phyloP scores from a whole-genome alignment of 1,140 invertebrate species.

The Caligus rogercresseyi region DNA sequence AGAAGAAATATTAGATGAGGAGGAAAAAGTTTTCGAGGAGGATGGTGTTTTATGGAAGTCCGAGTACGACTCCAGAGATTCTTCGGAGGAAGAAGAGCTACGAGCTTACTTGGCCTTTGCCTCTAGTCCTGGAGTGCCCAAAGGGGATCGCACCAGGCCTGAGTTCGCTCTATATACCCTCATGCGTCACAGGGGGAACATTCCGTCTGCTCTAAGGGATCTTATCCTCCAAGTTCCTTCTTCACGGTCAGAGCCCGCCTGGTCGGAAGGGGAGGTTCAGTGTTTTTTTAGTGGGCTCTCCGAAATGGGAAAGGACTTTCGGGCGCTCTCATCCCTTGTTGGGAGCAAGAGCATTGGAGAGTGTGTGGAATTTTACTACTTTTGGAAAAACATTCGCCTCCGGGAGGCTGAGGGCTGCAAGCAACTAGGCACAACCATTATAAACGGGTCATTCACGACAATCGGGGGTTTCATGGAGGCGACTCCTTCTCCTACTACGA shows the following conservation, averaged over 20 bases:
- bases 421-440: neutral
- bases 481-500: too few relatives aligned
- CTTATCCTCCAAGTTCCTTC: neutral
- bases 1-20: neutral
- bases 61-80: neutral
- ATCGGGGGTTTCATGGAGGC: neutral
- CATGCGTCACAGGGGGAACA: neutral
- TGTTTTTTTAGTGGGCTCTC: constrained; percentile 1
- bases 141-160: neutral
- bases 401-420: constrained; percentile 11
- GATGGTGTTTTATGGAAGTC: neutral
- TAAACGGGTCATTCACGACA: neutral
- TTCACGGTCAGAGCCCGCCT: neutral
- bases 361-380: constrained; percentile 19
- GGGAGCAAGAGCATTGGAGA: constrained; percentile 7
- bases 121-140: constrained; percentile 1
- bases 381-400: constrained; percentile 17
- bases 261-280: constrained; percentile 3
- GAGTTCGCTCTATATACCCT: constrained; percentile 13
- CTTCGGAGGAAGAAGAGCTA: constrained; percentile 1
- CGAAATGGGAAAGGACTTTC: constrained; percentile 9
- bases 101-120: constrained; percentile 1
- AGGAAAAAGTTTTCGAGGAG: neutral
- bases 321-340: neutral
- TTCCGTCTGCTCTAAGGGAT: neutral